These are phyloP conservation scores for Pseudochirops cupreus DNA, from an alignment of 2,797 vertebrate genomes.

Conservation along the genomic window DNA sequence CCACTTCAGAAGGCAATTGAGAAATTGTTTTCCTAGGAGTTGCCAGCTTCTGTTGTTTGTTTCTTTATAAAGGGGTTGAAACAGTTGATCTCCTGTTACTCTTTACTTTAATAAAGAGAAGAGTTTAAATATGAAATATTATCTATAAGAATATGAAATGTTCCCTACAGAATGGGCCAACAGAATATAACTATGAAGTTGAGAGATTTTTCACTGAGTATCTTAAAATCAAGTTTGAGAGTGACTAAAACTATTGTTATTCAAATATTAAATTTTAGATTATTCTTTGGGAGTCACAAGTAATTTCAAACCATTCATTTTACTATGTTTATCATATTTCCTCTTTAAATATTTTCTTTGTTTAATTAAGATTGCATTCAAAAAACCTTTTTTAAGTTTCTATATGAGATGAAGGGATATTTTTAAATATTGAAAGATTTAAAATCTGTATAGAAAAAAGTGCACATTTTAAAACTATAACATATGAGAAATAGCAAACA, in stretches of 20 bases:
- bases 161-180: not conserved
- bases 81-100: not conserved
- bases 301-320: not conserved
- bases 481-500: not conserved
- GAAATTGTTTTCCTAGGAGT: not conserved
- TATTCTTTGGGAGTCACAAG: not conserved
- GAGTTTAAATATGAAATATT: too few relatives aligned
- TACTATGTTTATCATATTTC: not conserved
- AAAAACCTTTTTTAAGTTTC: not conserved
- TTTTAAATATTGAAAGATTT: not conserved
- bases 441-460: not conserved
- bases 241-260: not conserved
- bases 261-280: not conserved
- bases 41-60: not conserved
- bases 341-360: not conserved
- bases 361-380: not conserved
- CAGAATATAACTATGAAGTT: not conserved
- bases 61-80: not conserved
- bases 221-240: not conserved
- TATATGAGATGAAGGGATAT: not conserved
- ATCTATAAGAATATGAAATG: not conserved
- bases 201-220: not conserved
- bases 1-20: not conserved
- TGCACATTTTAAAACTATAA: not conserved
- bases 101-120: not conserved